These are phyloP conservation scores for Leucoraja ocellata DNA, from an alignment of 2,797 vertebrate species.

Conservation along the genomic window DNA sequence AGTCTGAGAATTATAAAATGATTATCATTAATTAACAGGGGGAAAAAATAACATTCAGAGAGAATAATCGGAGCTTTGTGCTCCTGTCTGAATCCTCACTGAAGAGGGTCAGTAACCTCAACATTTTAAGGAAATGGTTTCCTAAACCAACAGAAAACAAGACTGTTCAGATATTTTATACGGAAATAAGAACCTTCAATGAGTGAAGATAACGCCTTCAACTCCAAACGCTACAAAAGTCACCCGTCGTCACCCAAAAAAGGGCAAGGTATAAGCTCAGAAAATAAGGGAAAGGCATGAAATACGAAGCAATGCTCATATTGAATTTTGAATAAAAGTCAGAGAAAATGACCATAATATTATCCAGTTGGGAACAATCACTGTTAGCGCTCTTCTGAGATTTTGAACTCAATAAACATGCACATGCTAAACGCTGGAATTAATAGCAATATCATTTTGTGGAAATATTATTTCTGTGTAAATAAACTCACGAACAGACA, in stretches of 20 bases:
- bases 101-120: conserved; percentile 25
- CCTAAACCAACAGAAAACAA: conserved; percentile 28
- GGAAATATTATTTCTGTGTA: not conserved
- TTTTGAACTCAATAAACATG: not conserved
- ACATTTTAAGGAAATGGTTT: conserved; percentile 24
- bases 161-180: not conserved
- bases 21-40: not conserved
- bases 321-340: not conserved
- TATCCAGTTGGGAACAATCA: not conserved
- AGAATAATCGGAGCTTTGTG: not conserved
- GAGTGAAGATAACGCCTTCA: not conserved
- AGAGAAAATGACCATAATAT: not conserved
- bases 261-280: not conserved
- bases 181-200: conserved; percentile 5
- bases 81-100: not conserved
- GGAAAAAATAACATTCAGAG: not conserved
- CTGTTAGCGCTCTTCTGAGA: not conserved
- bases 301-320: not conserved
- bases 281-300: not conserved
- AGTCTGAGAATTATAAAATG: not conserved
- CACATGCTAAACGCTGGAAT: not conserved
- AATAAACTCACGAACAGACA: not conserved
- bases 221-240: not conserved
- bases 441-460: not conserved
- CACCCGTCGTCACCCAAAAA: not conserved